A percentile compares a stretch with the other conserved stretches of the same genome.
phyloP scores from a whole-genome alignment of 2,888 invertebrate species.

The Meta bourneti region DNA sequence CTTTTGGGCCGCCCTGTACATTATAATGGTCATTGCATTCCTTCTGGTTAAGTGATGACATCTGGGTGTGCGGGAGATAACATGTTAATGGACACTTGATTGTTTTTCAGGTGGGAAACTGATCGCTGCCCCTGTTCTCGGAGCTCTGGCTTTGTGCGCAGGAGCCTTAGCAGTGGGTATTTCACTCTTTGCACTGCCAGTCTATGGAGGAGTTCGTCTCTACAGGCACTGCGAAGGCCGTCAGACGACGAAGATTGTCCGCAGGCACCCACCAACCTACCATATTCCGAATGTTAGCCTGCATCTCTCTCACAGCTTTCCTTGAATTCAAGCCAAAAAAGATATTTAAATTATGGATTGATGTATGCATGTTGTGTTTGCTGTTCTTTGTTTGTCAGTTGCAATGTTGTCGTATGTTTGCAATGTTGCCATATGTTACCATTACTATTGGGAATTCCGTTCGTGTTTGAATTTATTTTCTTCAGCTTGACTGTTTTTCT shows the following conservation, averaged over 20 bases:
- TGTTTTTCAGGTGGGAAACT: conserved; percentile 79
- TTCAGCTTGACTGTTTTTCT: no score
- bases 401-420: no score
- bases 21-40: no score
- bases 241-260: conserved; percentile 36
- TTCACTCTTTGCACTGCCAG: conserved; percentile 80
- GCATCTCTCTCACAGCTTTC: conserved; percentile 38
- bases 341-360: neutral
- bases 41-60: no score
- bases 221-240: conserved; percentile 76
- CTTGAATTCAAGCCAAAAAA: conserved; percentile 11
- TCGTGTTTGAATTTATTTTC: no score
- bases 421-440: no score
- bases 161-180: conserved; percentile 80
- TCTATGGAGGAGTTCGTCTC: conserved; percentile 79
- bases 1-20: no score
- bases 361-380: conserved; percentile 28
- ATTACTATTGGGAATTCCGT: no score
- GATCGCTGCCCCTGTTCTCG: conserved; percentile 64
- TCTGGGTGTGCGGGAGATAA: no score
- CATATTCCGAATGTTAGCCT: conserved; percentile 47
- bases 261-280: conserved; percentile 45
- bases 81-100: no score
- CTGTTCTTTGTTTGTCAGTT: no score
- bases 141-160: conserved; percentile 80